Percentiles rank a stretch among this genome's conserved stretches.
phyloP scores from a whole-genome alignment of 2,888 invertebrate genomes.

The Agonum fuliginosum region DNA sequence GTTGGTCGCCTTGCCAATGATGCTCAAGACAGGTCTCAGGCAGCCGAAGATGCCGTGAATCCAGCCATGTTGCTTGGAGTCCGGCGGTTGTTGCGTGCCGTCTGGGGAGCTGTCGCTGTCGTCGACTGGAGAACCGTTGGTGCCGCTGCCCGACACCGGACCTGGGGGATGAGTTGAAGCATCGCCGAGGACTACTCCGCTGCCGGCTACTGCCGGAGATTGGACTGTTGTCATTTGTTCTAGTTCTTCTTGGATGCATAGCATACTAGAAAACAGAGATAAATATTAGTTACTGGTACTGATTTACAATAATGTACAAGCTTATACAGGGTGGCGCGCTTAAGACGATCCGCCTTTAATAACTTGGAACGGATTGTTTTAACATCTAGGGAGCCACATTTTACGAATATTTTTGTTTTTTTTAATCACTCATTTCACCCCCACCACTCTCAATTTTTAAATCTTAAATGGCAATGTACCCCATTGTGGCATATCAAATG shows the following conservation, averaged over 20 bases:
- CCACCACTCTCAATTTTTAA: too few relatives aligned
- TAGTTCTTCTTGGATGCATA: conserved; percentile 80
- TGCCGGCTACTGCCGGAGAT: conserved; percentile 67
- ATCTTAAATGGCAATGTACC: too few relatives aligned
- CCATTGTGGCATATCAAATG: too few relatives aligned
- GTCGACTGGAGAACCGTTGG: conserved; percentile 65
- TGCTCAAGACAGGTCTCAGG: conserved; percentile 89
- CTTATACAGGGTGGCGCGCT: too few relatives aligned
- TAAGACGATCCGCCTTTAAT: too few relatives aligned
- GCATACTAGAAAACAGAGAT: conserved; percentile 74
- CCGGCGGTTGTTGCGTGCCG: conserved; percentile 71
- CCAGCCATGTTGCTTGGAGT: conserved; percentile 80
- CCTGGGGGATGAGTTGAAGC: conserved; percentile 34
- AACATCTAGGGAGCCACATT: too few relatives aligned
- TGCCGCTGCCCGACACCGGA: conserved; percentile 62
- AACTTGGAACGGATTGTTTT: too few relatives aligned
- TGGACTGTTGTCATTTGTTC: conserved; percentile 73
- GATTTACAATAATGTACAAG: too few relatives aligned
- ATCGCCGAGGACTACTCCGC: conserved; percentile 54
- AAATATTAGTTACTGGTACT: conserved; percentile 24
- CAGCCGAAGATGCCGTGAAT: conserved; percentile 91
- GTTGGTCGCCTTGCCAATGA: conserved; percentile 86
- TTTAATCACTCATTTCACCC: too few relatives aligned
- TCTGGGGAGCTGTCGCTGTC: conserved; percentile 73
- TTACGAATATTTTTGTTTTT: too few relatives aligned